A percentile compares a stretch with the other conserved stretches of the same genome.
Evolutionary conservation across 2,888 invertebrate species (phyloP).

Genomic region (Trissonchulus latispiculum): DNA sequence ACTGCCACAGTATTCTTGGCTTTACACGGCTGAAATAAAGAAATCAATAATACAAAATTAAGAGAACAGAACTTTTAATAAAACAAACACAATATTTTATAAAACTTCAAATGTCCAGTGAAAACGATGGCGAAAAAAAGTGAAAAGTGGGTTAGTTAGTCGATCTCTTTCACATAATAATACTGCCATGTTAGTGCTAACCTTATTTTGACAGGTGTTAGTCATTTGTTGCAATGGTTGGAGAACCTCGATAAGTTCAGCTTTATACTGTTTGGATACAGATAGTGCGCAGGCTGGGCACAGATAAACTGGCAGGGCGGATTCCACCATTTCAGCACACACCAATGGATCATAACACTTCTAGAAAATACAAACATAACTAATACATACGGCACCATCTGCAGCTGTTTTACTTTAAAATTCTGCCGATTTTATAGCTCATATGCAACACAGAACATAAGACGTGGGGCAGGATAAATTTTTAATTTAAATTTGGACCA

Average conservation of each 20-base stretch:
- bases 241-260: constrained; percentile 31
- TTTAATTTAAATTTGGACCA: too few species aligned
- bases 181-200: neutral
- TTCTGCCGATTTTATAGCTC: too few species aligned
- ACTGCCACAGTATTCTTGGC: constrained; percentile 80
- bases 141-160: too few species aligned
- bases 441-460: too few species aligned
- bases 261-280: constrained; percentile 45
- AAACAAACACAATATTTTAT: too few species aligned
- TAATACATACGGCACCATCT: too few species aligned
- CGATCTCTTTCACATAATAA: neutral
- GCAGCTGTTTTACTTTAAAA: too few species aligned
- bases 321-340: constrained; percentile 54
- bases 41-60: too few species aligned
- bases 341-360: constrained; percentile 87
- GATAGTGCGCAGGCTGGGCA: constrained; percentile 80
- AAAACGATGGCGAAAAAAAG: too few species aligned
- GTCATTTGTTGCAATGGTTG: constrained; percentile 38
- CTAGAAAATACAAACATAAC: constrained; percentile 60
- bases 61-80: neutral
- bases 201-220: constrained; percentile 38
- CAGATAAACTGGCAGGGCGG: constrained; percentile 84
- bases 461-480: too few species aligned
- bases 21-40: constrained; percentile 72
- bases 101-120: too few species aligned